Percentiles rank a stretch among this genome's conserved stretches.
Conservation (phyloP, 2,888 invertebrate species). For the Chrysotoxum bicinctum region DNA sequence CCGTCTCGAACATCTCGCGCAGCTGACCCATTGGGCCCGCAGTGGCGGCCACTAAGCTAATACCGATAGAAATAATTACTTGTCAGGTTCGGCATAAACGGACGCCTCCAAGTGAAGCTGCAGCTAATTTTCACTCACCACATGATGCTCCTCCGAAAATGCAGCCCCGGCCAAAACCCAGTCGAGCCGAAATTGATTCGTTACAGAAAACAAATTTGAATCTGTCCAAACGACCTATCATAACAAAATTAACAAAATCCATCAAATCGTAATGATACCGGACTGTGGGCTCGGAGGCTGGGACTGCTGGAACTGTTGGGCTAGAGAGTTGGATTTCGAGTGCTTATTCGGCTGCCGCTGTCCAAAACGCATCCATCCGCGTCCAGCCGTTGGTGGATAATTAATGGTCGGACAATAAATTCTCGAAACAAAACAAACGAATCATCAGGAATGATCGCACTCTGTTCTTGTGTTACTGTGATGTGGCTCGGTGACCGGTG, state of each 20-base stretch:
- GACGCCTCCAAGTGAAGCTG: slow-evolving; percentile 73
- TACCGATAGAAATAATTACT: slow-evolving; percentile 73
- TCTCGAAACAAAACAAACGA: slow-evolving; percentile 72
- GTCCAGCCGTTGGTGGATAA: slow-evolving; percentile 66
- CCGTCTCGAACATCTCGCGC: slow-evolving; percentile 40
- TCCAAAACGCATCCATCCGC: slow-evolving; percentile 65
- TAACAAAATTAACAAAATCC: slow-evolving; percentile 73
- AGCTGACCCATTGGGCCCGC: slow-evolving; percentile 59
- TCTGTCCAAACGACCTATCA: slow-evolving; percentile 73
- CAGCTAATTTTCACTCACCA: slow-evolving; percentile 72
- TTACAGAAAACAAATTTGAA: slow-evolving; percentile 73
- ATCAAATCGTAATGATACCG: slow-evolving; percentile 70
- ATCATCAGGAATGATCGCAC: slow-evolving; percentile 71
- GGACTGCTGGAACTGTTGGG: not conserved
- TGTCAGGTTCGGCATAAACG: slow-evolving; percentile 73
- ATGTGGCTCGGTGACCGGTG: slow-evolving; percentile 5
- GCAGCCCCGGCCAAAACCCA: slow-evolving; percentile 13
- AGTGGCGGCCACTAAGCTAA: slow-evolving; percentile 70
- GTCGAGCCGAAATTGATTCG: slow-evolving; percentile 68
- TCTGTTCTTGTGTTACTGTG: slow-evolving; percentile 17
- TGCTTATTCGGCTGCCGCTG: slow-evolving; percentile 64
- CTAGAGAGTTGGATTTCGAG: slow-evolving; percentile 44
- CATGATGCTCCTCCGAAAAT: slow-evolving; percentile 66
- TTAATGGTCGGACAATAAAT: slow-evolving; percentile 72
- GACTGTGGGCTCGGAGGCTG: not conserved